Evolutionary conservation across 2,888 invertebrate species (phyloP).

Genomic region (Diaprepes abbreviatus): DNA sequence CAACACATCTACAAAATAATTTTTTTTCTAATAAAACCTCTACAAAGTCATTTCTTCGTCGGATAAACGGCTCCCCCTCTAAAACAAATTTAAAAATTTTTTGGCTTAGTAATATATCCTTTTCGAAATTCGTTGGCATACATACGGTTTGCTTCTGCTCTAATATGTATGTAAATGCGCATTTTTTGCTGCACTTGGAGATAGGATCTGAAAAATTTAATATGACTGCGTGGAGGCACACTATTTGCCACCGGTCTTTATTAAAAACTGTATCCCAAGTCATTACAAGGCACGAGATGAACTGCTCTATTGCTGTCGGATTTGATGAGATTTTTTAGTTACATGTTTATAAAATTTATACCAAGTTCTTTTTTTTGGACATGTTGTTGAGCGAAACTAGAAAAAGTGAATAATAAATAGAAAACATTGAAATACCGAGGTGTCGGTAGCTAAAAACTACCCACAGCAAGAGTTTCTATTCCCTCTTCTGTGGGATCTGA

Average conservation of each 20-base stretch:
- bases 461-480: too few relatives aligned
- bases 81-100: slow-evolving; percentile 28
- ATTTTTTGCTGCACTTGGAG: slow-evolving; percentile 48
- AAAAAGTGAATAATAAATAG: too few relatives aligned
- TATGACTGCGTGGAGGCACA: slow-evolving; percentile 40
- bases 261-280: slow-evolving; percentile 30
- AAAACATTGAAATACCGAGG: too few relatives aligned
- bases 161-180: slow-evolving; percentile 49
- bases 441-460: too few relatives aligned
- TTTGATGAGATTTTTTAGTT: slow-evolving; percentile 24
- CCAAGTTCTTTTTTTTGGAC: too few relatives aligned
- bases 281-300: not conserved
- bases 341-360: slow-evolving; percentile 1
- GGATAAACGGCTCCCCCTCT: too few relatives aligned
- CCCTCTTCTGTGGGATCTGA: too few relatives aligned
- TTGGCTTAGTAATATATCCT: slow-evolving; percentile 31
- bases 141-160: slow-evolving; percentile 43
- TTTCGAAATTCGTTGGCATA: slow-evolving; percentile 39
- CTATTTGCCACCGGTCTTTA: slow-evolving; percentile 41
- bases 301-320: not conserved
- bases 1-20: too few relatives aligned
- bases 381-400: too few relatives aligned
- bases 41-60: too few relatives aligned
- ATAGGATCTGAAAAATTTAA: slow-evolving; percentile 48
- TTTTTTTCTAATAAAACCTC: too few relatives aligned